Evolutionary conservation across 1,140 invertebrate genomes (phyloP), one percentile per base, ranked within the genome.

Genomic region (Chymomyza costata): DNA sequence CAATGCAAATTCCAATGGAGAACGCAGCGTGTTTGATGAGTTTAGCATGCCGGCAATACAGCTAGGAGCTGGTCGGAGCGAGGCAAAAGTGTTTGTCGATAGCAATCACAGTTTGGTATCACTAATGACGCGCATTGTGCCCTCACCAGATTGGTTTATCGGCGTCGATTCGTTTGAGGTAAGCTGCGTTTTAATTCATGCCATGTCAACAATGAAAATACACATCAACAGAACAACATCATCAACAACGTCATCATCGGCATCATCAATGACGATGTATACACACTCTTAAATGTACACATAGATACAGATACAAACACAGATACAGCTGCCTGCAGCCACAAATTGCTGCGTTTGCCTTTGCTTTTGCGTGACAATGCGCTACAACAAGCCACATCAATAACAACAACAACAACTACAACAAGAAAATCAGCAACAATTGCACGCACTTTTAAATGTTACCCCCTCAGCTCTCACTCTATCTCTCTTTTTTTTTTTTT

Each of bases 141-240:
- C 97, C 10, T 98, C 95, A 21, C 97, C 97, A 0, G 97, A 99
- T 88, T 99, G 97, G 97, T 98, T 97, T 86, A 91, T 99, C 32
- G 97, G 97, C 35, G 90, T 99, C n/a, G 95, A 96, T 85, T 93
- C 92, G 50, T 93, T 97, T 70, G 90, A 95, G 84, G 84, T 85
- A 48, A 65, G 63, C 25, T n/a, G 17, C 38, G 10, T 10, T 28
- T 28, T n/a, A n/a, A n/a, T n/a, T n/a, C n/a, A n/a, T n/a, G n/a
- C n/a, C n/a, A n/a, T n/a, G n/a, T n/a, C n/a, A n/a, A n/a, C n/a
- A n/a, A n/a, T n/a, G n/a, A n/a, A n/a, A n/a, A n/a, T n/a, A n/a
- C n/a, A n/a, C n/a, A n/a, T n/a, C n/a, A n/a, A n/a, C n/a, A n/a
- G n/a, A n/a, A n/a, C n/a, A 25, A 25, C 21, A 25, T 25, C n/a